Evolutionary conservation across 2,888 invertebrate genomes (phyloP).

Genomic region (Athalia circularis): DNA sequence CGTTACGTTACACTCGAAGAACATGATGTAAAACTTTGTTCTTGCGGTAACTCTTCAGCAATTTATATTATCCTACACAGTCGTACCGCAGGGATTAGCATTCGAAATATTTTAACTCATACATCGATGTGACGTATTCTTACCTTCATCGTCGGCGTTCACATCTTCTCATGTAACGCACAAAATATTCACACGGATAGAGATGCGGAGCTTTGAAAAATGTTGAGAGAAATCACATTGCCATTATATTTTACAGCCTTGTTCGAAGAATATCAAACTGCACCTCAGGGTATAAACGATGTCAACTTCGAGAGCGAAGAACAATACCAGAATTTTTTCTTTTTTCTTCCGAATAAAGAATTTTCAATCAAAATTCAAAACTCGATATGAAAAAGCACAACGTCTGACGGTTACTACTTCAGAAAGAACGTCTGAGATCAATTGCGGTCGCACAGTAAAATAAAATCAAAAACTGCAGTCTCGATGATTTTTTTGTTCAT

Average conservation of each 20-base stretch:
- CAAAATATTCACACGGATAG: constrained; percentile 25
- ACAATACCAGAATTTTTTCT: neutral
- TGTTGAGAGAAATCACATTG: neutral
- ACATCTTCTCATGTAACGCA: constrained; percentile 28
- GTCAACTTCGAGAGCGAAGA: neutral
- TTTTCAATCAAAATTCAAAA: neutral
- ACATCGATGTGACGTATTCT: neutral
- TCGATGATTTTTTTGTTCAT: neutral
- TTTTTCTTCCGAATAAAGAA: neutral
- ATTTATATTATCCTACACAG: neutral
- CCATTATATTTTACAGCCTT: neutral
- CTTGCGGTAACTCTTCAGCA: neutral
- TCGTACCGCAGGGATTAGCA: too few relatives aligned
- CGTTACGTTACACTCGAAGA: constrained; percentile 2
- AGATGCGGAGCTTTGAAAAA: neutral
- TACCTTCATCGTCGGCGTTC: constrained; percentile 33
- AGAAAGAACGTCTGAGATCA: neutral
- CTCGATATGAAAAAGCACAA: neutral
- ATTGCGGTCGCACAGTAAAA: neutral
- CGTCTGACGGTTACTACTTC: constrained; percentile 17
- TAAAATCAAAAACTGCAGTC: neutral
- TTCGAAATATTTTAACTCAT: too few relatives aligned
- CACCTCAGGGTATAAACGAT: neutral
- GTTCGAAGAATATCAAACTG: neutral
- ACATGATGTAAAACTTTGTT: neutral